Evolutionary conservation across 2,888 invertebrate genomes (phyloP), one percentile per base, ranked within the genome.

Genomic region (Opisthograptis luteolata): DNA sequence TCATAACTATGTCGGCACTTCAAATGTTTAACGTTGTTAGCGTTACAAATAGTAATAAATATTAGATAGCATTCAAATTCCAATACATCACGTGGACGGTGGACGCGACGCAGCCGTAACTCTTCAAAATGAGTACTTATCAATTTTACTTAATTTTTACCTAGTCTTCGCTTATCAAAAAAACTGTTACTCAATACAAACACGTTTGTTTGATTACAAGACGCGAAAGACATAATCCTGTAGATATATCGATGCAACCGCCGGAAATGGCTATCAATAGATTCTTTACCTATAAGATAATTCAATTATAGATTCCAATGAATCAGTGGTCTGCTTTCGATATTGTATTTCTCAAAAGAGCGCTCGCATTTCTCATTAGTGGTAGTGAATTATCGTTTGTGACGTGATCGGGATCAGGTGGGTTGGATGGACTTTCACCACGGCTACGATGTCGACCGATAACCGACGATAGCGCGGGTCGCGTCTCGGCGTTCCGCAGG

Each of bases 391-490:
- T 32, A 27, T 12, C 12, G 24, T 37, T 48, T 22, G 17, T 31
- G 30, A 28, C 24, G 46, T 46, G 36, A 40, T 44, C 42, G 44
- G 51, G 52, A 58, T 65, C 74, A 75, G 70, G 69, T 75, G 66
- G 62, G 53, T 57, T 44, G 58, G 25, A 55, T 61, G 73, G 69
- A 77, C 77, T 79, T 76, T 77, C 74, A 64, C 69, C 67, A 62
- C 42, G 34, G 41, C 39, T 37, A 32, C 55, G 43, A 71, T 72
- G 67, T 65, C 70, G 73, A 71, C 73, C 73, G 82, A 82, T 84
- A 81, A 77, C 76, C 71, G 74, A 47, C 60, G 78, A 74, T 76
- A 76, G 65, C 54, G 55, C 58, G 62, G 71, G 75, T 76, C 75
- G 73, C 51, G 65, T 64, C 68, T 66, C 66, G 65, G 68, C 62